Base-by-base conservation (phyloP, 2,113 vertebrate genomes). In the Pelmatolapia mariae region DNA sequence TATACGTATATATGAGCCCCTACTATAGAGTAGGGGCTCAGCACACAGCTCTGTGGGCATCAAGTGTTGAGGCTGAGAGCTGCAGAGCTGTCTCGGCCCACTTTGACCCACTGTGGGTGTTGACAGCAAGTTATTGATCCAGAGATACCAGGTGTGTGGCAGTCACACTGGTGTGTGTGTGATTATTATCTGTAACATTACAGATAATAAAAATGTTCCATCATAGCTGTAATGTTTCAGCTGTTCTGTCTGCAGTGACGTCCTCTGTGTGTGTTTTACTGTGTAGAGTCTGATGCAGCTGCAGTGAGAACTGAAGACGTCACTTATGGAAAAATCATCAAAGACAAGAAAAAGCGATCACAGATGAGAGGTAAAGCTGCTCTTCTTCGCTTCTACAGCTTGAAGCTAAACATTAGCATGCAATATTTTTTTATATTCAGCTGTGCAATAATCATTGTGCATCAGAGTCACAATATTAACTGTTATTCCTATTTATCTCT, bases 21-120 rank as follows among this genome's bases (percentile, higher is more conserved):
- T n/a, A 5, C 8, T 0, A 57, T 5, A 57, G 54, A 59, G 56
- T 24, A 29, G 3, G 56, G 3, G 56, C 56, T 59, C 24, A 59
- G 56, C 56, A 59, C 56, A 29, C 56, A 59, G 56, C 56, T 2
- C 24, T 59, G 7, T 59, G 13, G 0, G 56, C 2, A 59, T 59
- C 56, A 1, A 59, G 13, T 29, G 56, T 16, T 59, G 54, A 53
- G 52, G 50, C 19, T 53, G 50, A n/a, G 52, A 56, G 22, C 54
- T 26, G 54, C n/a, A 26, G 54, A 15, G 24, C 24, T 57, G 22
- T 57, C 4, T 26, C 1, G 0, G 24, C 0, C 24, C 24, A 57
- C 56, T 26, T 2, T 29, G 7, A 29, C 24, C 56, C 56, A 15
- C 56, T 57, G 56, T 57, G 56, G 1, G 24, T 29, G 24, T 1